phyloP scores from a whole-genome alignment of 37 sponge, comb jelly and placozoan species.

The Halichondria panicea region DNA sequence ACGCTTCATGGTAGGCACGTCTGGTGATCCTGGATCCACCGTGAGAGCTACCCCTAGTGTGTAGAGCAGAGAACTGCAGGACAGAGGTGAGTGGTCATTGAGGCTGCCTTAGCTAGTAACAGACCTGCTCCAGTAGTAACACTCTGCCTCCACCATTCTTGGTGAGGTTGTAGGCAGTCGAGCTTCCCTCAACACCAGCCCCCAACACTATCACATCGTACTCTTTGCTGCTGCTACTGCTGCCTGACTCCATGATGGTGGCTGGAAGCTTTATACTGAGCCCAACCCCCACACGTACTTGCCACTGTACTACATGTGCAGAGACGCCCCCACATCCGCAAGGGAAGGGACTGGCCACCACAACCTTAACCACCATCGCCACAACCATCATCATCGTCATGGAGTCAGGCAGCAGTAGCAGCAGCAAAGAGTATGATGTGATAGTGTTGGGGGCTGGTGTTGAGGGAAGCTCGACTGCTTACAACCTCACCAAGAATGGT shows the following conservation, averaged over 20 bases:
- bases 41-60: constrained; percentile 91
- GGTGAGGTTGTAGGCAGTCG: constrained; percentile 72
- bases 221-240: no score
- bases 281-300: no score
- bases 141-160: constrained; percentile 25
- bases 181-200: constrained; percentile 83
- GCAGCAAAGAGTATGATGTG: no score
- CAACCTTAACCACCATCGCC: no score
- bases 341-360: no score
- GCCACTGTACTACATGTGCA: no score
- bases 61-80: constrained; percentile 70
- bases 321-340: no score
- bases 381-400: no score
- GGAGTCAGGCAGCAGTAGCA: no score
- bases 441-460: constrained; percentile 86
- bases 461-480: constrained; percentile 84
- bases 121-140: constrained; percentile 83
- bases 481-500: constrained; percentile 29
- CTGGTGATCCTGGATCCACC: constrained; percentile 82
- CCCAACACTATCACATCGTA: constrained; percentile 71
- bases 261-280: no score
- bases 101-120: not conserved
- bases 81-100: constrained; percentile 2
- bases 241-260: no score
- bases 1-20: constrained; percentile 46